A percentile compares a stretch with the other conserved stretches of the same genome.
phyloP scores from a whole-genome alignment of 2,888 invertebrate genomes.

The Oeneis ivallda region DNA sequence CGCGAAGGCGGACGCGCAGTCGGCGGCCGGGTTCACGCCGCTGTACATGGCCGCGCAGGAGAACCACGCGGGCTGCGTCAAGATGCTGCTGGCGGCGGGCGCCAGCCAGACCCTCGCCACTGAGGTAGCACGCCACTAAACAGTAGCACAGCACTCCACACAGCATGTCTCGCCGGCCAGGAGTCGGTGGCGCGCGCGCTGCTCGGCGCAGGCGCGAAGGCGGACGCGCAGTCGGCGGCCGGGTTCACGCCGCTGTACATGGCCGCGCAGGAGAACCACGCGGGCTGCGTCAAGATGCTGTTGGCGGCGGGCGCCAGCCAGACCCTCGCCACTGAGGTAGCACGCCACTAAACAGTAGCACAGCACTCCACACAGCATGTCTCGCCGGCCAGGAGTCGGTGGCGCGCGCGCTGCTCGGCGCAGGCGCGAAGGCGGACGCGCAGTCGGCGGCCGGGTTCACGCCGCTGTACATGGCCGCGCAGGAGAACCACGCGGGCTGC shows the following conservation, averaged over 20 bases:
- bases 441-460: slow-evolving; percentile 99
- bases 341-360: neutral
- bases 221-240: slow-evolving; percentile 97
- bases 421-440: too few species aligned
- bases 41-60: slow-evolving; percentile 99
- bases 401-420: too few species aligned
- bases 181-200: slow-evolving; percentile 95
- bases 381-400: too few species aligned
- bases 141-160: too few species aligned
- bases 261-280: slow-evolving; percentile 99
- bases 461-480: slow-evolving; percentile 98
- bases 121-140: too few species aligned
- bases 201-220: slow-evolving; percentile 94
- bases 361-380: too few species aligned
- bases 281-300: slow-evolving; percentile 94
- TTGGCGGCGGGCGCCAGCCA: slow-evolving; percentile 97
- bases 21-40: slow-evolving; percentile 98
- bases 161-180: slow-evolving; percentile 98
- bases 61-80: slow-evolving; percentile 96
- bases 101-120: slow-evolving; percentile 98
- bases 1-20: slow-evolving; percentile 98
- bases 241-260: slow-evolving; percentile 99
- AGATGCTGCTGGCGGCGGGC: slow-evolving; percentile 93
- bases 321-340: slow-evolving; percentile 96
- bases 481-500: slow-evolving; percentile 81